A percentile compares a stretch with the other conserved stretches of the same genome.
These are phyloP conservation scores for Talpa occidentalis DNA, from an alignment of 2,113 vertebrate genomes.

Conservation along the genomic window DNA sequence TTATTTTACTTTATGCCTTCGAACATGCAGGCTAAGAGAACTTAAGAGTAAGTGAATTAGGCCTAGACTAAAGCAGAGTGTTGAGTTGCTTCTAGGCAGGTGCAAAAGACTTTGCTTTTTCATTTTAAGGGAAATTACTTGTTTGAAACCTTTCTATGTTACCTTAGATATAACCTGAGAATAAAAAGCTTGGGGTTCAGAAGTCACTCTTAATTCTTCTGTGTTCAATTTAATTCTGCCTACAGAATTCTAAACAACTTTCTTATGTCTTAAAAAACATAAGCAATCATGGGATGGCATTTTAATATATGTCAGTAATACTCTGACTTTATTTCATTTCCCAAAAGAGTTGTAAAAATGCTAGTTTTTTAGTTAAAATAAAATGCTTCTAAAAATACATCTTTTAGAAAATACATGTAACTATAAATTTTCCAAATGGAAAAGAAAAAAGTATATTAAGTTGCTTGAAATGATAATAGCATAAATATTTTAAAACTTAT, in stretches of 20 bases:
- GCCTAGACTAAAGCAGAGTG: neutral
- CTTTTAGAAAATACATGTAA: slow-evolving; percentile 24
- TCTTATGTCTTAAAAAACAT: slow-evolving; percentile 37
- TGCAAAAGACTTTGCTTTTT: slow-evolving; percentile 51
- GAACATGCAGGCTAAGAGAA: neutral
- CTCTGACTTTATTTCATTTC: slow-evolving; percentile 27
- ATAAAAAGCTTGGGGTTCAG: neutral
- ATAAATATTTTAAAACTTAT: slow-evolving; percentile 27
- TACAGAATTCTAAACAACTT: slow-evolving; percentile 39
- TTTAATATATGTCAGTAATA: slow-evolving; percentile 29
- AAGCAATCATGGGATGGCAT: neutral
- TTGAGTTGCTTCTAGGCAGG: neutral
- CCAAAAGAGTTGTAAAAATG: slow-evolving; percentile 32
- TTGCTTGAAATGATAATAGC: slow-evolving; percentile 20
- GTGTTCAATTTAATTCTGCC: neutral
- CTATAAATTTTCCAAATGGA: slow-evolving; percentile 11
- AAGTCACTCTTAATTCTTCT: neutral
- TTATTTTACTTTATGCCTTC: neutral
- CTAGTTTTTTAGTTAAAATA: neutral
- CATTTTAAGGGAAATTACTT: slow-evolving; percentile 72
- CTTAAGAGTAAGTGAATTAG: neutral
- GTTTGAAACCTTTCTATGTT: slow-evolving; percentile 45
- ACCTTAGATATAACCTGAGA: slow-evolving; percentile 41
- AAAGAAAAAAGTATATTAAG: neutral
- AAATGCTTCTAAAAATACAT: slow-evolving; percentile 32